phyloP scores from a whole-genome alignment of 2,797 vertebrate genomes.

The Siniperca scherzeri region DNA sequence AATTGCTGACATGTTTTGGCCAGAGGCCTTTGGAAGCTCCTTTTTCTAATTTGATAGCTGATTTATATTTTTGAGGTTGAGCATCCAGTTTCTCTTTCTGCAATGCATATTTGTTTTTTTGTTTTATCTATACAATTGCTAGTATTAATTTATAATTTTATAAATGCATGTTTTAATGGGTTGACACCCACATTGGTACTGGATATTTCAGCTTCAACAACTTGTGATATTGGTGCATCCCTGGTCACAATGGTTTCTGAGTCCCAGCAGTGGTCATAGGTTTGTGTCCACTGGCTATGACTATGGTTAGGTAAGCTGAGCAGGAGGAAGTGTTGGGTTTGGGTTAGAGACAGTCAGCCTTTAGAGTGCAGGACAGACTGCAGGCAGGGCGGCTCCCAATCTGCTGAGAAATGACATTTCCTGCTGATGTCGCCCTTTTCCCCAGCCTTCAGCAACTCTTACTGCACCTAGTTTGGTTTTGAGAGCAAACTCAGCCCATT shows the following conservation, averaged over 20 bases:
- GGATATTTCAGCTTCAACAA: neutral
- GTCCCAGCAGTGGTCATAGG: neutral
- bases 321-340: constrained; percentile 36
- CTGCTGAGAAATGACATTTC: constrained; percentile 75
- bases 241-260: neutral
- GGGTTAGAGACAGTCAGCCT: constrained; percentile 31
- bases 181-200: neutral
- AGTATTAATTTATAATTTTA: neutral
- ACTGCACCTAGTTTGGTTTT: constrained; percentile 54
- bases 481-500: constrained; percentile 50
- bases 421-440: constrained; percentile 68
- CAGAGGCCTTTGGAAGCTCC: neutral
- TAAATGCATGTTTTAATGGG: neutral
- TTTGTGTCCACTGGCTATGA: neutral
- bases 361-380: constrained; percentile 33
- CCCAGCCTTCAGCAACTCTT: constrained; percentile 45
- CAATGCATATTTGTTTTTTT: neutral
- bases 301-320: constrained; percentile 22
- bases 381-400: constrained; percentile 42
- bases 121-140: neutral
- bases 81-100: neutral
- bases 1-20: neutral
- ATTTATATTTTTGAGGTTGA: neutral
- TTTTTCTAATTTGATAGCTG: neutral
- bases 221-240: neutral